A percentile compares a stretch with the other conserved stretches of the same genome.
These are phyloP conservation scores for Babyrousa celebensis DNA, from an alignment of 2,797 vertebrate species.

Conservation along the genomic window DNA sequence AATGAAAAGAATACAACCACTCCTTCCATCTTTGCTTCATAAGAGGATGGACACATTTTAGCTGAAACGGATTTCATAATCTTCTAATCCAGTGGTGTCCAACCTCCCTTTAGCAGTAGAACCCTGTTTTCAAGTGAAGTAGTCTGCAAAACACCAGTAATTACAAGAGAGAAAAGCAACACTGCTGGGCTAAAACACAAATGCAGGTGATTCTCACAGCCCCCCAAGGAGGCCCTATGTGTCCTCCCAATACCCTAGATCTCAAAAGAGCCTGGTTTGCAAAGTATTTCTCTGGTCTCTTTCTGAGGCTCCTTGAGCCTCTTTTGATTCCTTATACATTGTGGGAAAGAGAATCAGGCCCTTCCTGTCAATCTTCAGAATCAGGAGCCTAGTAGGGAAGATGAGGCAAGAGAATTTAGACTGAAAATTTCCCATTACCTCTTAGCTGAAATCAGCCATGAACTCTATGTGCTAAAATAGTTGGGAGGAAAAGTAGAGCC, in stretches of 20 bases:
- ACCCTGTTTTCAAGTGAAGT: slow-evolving; percentile 27
- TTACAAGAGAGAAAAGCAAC: slow-evolving; percentile 15
- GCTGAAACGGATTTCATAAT: not conserved
- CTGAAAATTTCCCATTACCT: not conserved
- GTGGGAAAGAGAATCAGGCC: not conserved
- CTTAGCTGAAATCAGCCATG: not conserved
- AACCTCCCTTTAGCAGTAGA: not conserved
- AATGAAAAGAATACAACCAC: not conserved
- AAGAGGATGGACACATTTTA: not conserved
- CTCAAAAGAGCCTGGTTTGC: not conserved
- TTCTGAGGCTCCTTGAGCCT: slow-evolving; percentile 12
- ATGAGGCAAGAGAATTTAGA: not conserved
- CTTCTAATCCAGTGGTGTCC: not conserved
- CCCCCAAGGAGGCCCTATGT: not conserved
- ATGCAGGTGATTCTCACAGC: not conserved
- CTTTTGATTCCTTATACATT: not conserved
- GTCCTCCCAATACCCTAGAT: not conserved
- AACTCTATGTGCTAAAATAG: not conserved
- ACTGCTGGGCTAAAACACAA: not conserved
- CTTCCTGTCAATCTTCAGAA: not conserved
- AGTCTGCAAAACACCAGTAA: not conserved
- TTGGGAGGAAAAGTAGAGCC: not conserved
- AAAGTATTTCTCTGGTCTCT: not conserved
- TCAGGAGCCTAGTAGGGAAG: not conserved
- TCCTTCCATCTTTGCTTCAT: not conserved